phyloP scores from a whole-genome alignment of 1,140 invertebrate species.

The Carposina sasakii region DNA sequence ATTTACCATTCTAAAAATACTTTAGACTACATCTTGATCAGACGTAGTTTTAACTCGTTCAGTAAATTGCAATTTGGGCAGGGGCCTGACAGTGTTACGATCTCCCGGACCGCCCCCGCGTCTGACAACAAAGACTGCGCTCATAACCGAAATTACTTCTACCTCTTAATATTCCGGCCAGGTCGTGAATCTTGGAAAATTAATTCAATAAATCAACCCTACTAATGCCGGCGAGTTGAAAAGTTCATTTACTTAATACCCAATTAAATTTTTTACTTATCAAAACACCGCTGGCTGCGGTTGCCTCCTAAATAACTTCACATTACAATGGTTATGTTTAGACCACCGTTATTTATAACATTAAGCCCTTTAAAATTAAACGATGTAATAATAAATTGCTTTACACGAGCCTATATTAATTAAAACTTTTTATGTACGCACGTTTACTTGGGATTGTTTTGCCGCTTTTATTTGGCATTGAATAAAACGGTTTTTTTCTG shows the following conservation, averaged over 20 bases:
- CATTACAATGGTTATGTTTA: too few relatives aligned
- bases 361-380: too few relatives aligned
- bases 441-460: constrained; percentile 18
- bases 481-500: constrained; percentile 26
- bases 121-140: constrained; percentile 46
- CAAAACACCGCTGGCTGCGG: constrained; percentile 25
- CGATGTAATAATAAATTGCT: constrained; percentile 16
- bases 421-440: constrained; percentile 21
- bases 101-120: constrained; percentile 24
- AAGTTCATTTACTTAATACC: constrained; percentile 41
- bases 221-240: constrained; percentile 39
- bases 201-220: constrained; percentile 62
- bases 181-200: constrained; percentile 53
- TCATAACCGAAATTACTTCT: constrained; percentile 57
- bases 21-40: too few relatives aligned
- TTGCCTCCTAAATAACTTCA: constrained; percentile 25
- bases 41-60: constrained; percentile 32
- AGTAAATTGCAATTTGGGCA: constrained; percentile 37
- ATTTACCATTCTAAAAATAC: too few relatives aligned
- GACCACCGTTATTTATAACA: too few relatives aligned
- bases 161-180: constrained; percentile 49
- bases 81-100: constrained; percentile 43
- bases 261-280: constrained; percentile 36
- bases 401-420: constrained; percentile 18
- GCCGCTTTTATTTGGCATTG: constrained; percentile 24